Evolutionary conservation across 2,888 invertebrate species (phyloP).

Genomic region (Drosophila mulleri): DNA sequence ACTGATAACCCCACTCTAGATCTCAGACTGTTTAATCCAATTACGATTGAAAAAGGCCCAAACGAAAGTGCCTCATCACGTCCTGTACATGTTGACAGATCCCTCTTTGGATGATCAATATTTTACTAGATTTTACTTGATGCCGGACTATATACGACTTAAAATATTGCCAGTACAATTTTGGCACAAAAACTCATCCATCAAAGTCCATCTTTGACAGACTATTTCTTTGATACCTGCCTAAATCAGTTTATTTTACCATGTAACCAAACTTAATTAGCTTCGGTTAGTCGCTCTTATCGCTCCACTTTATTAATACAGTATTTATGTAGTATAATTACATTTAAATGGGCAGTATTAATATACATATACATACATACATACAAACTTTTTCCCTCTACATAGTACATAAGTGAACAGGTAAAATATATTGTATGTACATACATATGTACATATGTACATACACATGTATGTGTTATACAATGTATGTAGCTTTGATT

Average conservation of each 20-base stretch:
- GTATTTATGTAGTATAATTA: constrained; percentile 3
- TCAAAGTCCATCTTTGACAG: constrained; percentile 6
- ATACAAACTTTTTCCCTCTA: not conserved
- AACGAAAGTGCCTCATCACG: constrained; percentile 51
- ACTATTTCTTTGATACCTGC: not conserved
- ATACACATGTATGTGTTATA: too few relatives aligned
- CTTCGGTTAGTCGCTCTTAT: constrained; percentile 30
- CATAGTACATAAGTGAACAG: too few relatives aligned
- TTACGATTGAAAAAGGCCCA: constrained; percentile 17
- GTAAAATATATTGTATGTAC: not conserved
- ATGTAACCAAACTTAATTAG: constrained; percentile 56
- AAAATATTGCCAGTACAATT: not conserved
- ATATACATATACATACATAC: not conserved
- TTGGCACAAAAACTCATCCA: not conserved
- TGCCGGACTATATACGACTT: not conserved
- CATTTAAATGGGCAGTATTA: not conserved
- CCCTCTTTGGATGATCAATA: not conserved
- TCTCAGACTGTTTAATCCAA: constrained; percentile 23
- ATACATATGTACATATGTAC: too few relatives aligned
- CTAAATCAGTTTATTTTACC: not conserved
- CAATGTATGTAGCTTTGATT: not conserved
- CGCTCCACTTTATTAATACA: constrained; percentile 14
- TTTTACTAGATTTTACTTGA: not conserved
- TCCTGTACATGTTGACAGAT: constrained; percentile 37
- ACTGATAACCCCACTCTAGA: constrained; percentile 47